These are phyloP conservation scores for Papilio polytes DNA, from an alignment of 1,140 invertebrate species.

Conservation along the genomic window DNA sequence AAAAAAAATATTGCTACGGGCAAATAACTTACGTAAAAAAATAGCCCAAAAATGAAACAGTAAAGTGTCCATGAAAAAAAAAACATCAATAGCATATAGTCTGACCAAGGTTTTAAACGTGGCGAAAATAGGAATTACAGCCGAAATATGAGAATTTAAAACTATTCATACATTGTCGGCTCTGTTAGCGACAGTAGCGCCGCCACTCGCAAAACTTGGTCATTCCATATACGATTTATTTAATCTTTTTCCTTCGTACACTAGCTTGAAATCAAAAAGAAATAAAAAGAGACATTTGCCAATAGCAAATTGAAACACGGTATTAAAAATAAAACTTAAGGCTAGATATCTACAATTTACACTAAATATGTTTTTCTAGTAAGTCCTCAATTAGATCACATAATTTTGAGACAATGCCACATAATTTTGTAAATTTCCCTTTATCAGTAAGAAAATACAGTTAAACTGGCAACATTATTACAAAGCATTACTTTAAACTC, in stretches of 20 bases:
- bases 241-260: background rate
- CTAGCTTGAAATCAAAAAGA: background rate
- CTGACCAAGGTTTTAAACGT: background rate
- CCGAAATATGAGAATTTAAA: background rate
- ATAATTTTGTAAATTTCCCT: background rate
- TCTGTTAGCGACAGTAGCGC: background rate
- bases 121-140: background rate
- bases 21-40: background rate
- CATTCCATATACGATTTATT: background rate
- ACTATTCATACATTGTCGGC: too few relatives aligned
- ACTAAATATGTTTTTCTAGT: background rate
- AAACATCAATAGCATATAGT: background rate
- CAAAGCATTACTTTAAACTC: slow-evolving; percentile 35
- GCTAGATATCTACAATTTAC: background rate
- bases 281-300: background rate
- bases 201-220: background rate
- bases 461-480: slow-evolving; percentile 47
- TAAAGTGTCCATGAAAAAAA: background rate
- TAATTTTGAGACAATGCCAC: background rate
- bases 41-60: background rate
- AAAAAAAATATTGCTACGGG: background rate
- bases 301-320: background rate
- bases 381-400: background rate
- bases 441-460: slow-evolving; percentile 28
- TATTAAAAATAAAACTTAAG: too few relatives aligned